Conservation (phyloP, 2,113 vertebrate species). For the Ploceus nigricollis region DNA sequence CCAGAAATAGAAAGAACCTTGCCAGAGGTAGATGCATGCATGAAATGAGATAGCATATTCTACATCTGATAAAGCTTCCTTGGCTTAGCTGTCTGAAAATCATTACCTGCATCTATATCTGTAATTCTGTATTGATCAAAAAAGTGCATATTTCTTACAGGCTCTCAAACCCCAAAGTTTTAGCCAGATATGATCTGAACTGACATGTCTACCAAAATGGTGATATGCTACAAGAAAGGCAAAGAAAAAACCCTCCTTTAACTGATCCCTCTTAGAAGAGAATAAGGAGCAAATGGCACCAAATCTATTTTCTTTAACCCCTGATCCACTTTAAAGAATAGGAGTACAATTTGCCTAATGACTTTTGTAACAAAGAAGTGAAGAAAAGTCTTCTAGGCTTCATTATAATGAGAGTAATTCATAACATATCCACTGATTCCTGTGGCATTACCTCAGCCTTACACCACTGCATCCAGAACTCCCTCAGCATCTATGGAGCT, state of each 20-base stretch:
- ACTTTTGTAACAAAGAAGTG: neutral
- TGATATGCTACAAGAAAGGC: neutral
- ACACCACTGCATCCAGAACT: neutral
- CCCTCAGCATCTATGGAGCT: neutral
- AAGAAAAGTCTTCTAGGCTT: neutral
- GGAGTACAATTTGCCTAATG: neutral
- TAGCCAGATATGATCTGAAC: slow-evolving; percentile 36
- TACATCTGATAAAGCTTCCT: slow-evolving; percentile 48
- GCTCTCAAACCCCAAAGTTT: slow-evolving; percentile 17
- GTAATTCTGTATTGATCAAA: slow-evolving; percentile 11
- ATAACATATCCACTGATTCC: neutral
- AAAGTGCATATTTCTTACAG: neutral
- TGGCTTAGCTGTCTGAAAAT: slow-evolving; percentile 27
- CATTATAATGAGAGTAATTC: neutral
- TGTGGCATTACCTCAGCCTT: slow-evolving; percentile 13
- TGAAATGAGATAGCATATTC: slow-evolving; percentile 56
- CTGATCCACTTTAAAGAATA: neutral
- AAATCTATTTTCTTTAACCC: neutral
- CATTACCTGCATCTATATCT: slow-evolving; percentile 43
- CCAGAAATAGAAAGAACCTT: slow-evolving; percentile 57
- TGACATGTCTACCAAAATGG: neutral
- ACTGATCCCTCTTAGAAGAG: neutral
- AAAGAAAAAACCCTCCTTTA: neutral
- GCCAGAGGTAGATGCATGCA: slow-evolving; percentile 23
- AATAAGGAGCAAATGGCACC: neutral